phyloP scores from a whole-genome alignment of 1,140 invertebrate species.

The Diachasma alloeum region DNA sequence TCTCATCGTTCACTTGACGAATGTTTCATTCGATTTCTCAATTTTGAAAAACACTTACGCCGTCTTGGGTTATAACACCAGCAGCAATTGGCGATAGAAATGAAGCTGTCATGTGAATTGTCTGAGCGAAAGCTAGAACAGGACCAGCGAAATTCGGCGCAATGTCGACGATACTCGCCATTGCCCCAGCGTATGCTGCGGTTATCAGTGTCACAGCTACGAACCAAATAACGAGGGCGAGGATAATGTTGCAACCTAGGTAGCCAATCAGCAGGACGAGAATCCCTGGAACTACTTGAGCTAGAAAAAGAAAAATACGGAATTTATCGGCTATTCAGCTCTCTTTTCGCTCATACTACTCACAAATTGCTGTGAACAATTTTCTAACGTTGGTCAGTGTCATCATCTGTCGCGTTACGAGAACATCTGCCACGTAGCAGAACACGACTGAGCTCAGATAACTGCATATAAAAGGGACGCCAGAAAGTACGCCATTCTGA shows the following conservation, averaged over 20 bases:
- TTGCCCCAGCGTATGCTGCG: conserved; percentile 78
- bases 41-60: conserved; percentile 52
- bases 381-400: conserved; percentile 73
- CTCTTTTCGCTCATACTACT: conserved; percentile 44
- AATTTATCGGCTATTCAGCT: too few species aligned
- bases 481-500: conserved; percentile 73
- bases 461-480: conserved; percentile 74
- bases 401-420: conserved; percentile 69
- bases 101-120: conserved; percentile 79
- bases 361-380: conserved; percentile 72
- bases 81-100: conserved; percentile 74
- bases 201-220: conserved; percentile 76
- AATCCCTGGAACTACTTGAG: conserved; percentile 76
- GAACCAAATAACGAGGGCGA: conserved; percentile 73
- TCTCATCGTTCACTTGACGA: too few species aligned
- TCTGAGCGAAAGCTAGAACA: conserved; percentile 77
- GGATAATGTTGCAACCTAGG: conserved; percentile 69
- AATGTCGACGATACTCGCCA: conserved; percentile 79
- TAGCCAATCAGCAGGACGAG: conserved; percentile 73
- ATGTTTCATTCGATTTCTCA: neutral
- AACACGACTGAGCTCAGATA: conserved; percentile 76
- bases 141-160: conserved; percentile 76
- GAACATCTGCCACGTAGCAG: conserved; percentile 74
- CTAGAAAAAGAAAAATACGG: conserved; percentile 44
- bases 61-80: conserved; percentile 68